phyloP scores from a whole-genome alignment of 2,113 vertebrate genomes.

The Caranx melampygus region DNA sequence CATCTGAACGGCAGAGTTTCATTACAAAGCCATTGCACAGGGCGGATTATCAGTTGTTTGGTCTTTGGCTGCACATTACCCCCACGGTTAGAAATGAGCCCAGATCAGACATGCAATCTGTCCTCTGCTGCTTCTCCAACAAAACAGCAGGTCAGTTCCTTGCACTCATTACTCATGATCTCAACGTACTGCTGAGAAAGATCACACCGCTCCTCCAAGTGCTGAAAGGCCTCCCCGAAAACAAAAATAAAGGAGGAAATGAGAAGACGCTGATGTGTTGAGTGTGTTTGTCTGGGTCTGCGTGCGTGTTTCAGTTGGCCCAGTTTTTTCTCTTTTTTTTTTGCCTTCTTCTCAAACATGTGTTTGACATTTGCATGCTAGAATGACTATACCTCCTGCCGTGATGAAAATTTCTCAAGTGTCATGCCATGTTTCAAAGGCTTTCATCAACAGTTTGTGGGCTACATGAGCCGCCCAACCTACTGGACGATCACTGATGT shows the following conservation, averaged over 20 bases:
- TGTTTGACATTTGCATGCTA: slow-evolving; percentile 57
- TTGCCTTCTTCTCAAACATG: slow-evolving; percentile 20
- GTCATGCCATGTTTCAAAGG: slow-evolving; percentile 32
- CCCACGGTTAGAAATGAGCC: slow-evolving; percentile 5
- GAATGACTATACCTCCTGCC: slow-evolving; percentile 39
- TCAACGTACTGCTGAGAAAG: slow-evolving; percentile 33
- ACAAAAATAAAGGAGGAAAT: slow-evolving; percentile 19
- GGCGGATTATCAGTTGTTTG: slow-evolving; percentile 12
- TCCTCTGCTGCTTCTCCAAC: slow-evolving; percentile 15
- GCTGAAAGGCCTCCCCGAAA: slow-evolving; percentile 10
- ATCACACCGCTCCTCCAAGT: slow-evolving; percentile 18
- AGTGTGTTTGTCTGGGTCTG: slow-evolving; percentile 1
- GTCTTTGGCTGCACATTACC: slow-evolving; percentile 23
- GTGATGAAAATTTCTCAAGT: slow-evolving; percentile 33
- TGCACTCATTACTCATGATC: slow-evolving; percentile 15
- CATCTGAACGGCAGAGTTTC: slow-evolving; percentile 9
- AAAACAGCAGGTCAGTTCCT: slow-evolving; percentile 36
- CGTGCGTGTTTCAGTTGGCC: slow-evolving; percentile 42
- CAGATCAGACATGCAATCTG: slow-evolving; percentile 42
- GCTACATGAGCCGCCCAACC: not conserved
- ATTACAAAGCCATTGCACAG: slow-evolving; percentile 36
- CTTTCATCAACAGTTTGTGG: slow-evolving; percentile 38
- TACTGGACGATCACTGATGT: slow-evolving; percentile 22
- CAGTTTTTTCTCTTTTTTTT: slow-evolving; percentile 11
- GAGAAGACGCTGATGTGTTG: not conserved